A percentile compares a stretch with the other conserved stretches of the same genome.
Conservation (phyloP, 2,888 invertebrate species). For the Girardia tigrina region DNA sequence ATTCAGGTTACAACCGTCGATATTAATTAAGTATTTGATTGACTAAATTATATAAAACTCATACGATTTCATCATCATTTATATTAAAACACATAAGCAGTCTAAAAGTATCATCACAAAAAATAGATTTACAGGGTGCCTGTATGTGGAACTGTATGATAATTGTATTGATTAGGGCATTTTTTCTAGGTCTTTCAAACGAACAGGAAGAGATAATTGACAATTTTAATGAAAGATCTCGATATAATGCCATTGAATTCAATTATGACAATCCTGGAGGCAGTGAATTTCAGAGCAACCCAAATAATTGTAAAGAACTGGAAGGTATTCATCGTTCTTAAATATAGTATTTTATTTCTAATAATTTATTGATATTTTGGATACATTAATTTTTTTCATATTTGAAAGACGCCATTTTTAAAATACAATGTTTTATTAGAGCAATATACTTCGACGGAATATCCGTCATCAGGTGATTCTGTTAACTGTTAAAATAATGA, state of each 20-base stretch:
- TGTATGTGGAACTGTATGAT: not conserved
- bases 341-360: too few relatives aligned
- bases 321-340: too few relatives aligned
- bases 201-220: not conserved
- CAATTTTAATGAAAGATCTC: not conserved
- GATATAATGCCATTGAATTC: not conserved
- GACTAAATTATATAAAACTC: not conserved
- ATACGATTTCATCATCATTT: constrained; percentile 1
- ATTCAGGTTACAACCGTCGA: constrained; percentile 23
- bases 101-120: not conserved
- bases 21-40: constrained; percentile 23
- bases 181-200: not conserved
- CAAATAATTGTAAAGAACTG: not conserved
- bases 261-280: not conserved
- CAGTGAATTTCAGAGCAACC: not conserved
- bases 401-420: too few relatives aligned
- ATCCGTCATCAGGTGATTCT: too few relatives aligned
- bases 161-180: not conserved
- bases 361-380: not conserved
- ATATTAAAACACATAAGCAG: not conserved
- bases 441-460: too few relatives aligned
- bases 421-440: too few relatives aligned
- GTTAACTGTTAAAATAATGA: too few relatives aligned
- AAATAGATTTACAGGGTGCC: constrained; percentile 10
- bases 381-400: too few relatives aligned